Evolutionary conservation across 2,888 invertebrate genomes (phyloP).

Genomic region (Cephus pulcher): DNA sequence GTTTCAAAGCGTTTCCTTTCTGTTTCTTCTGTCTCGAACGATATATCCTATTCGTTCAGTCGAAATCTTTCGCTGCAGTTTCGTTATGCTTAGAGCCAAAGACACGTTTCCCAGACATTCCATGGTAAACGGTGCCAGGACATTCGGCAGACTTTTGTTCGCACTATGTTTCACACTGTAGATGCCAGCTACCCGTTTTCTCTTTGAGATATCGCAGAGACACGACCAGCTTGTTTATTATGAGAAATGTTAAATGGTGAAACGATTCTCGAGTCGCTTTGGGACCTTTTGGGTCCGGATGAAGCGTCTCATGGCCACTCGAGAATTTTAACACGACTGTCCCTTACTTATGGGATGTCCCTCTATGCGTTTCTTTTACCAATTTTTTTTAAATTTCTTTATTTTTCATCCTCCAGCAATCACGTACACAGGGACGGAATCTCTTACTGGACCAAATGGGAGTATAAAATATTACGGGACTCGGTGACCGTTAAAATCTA

Average conservation of each 20-base stretch:
- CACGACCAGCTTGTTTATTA: slow-evolving; percentile 14
- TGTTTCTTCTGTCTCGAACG: background rate
- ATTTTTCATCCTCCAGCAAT: background rate
- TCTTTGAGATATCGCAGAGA: slow-evolving; percentile 33
- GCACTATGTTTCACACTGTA: slow-evolving; percentile 18
- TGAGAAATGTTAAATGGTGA: slow-evolving; percentile 12
- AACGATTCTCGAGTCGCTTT: background rate
- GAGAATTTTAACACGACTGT: background rate
- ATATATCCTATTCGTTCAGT: background rate
- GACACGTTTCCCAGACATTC: slow-evolving; percentile 38
- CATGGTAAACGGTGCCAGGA: slow-evolving; percentile 7
- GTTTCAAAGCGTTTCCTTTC: slow-evolving; percentile 39
- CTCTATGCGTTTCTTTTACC: background rate
- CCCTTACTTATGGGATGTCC: background rate
- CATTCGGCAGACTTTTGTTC: slow-evolving; percentile 22
- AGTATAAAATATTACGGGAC: background rate
- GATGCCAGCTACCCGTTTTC: slow-evolving; percentile 5
- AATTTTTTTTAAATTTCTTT: background rate
- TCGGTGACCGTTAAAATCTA: background rate
- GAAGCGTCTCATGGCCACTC: background rate
- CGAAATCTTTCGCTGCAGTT: background rate
- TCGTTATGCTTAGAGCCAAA: background rate
- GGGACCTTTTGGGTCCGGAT: background rate
- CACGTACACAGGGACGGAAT: background rate
- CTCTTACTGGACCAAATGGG: background rate